Evolutionary conservation across 2,797 vertebrate species (phyloP).

Genomic region (Sternotherus odoratus): DNA sequence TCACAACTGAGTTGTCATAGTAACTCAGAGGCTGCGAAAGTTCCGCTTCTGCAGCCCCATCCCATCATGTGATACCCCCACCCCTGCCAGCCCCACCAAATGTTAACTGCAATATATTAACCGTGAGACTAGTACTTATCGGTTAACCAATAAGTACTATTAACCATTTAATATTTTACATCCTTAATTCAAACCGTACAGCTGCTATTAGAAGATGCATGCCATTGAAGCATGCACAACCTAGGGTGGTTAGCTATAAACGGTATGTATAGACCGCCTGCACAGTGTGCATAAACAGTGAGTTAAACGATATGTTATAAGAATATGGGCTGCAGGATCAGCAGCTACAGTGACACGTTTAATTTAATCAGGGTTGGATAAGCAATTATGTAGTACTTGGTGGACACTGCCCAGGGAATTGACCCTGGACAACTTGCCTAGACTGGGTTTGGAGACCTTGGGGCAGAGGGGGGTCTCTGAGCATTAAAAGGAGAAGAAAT

Average conservation of each 20-base stretch:
- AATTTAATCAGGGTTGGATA: not conserved
- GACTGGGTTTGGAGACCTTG: not conserved
- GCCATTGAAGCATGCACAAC: not conserved
- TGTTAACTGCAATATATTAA: too few relatives aligned
- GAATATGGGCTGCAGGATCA: not conserved
- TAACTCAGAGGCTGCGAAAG: too few relatives aligned
- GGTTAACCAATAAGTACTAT: too few relatives aligned
- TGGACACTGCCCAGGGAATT: not conserved
- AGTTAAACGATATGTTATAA: not conserved
- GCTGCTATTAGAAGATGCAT: not conserved
- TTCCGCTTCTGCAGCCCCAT: too few relatives aligned
- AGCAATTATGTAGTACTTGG: not conserved
- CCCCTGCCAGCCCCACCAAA: too few relatives aligned
- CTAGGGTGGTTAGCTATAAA: not conserved
- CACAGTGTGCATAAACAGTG: not conserved
- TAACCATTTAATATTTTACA: too few relatives aligned
- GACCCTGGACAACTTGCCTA: not conserved
- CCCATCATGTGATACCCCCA: too few relatives aligned
- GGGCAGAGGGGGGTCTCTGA: not conserved
- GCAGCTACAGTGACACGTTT: fast-evolving
- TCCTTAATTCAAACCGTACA: not conserved
- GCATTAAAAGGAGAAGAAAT: not conserved
- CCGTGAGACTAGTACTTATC: too few relatives aligned
- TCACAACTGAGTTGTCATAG: too few relatives aligned
- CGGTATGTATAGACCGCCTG: not conserved